phyloP scores from a whole-genome alignment of 1,140 invertebrate species.

The Drosophila ogumai region DNA sequence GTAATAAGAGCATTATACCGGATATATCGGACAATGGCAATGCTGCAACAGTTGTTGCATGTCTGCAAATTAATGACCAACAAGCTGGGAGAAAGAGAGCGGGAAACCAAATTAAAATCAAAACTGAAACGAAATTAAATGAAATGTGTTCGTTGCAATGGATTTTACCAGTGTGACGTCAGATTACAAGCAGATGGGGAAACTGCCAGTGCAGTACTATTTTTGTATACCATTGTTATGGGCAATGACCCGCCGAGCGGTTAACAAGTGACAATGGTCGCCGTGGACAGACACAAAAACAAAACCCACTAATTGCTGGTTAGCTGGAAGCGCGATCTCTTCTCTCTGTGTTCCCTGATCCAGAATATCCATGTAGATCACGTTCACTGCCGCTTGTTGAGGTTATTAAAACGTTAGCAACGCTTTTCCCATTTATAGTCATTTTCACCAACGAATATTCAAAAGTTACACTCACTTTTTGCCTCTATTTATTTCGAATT shows the following conservation, averaged over 20 bases:
- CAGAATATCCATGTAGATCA: conserved; percentile 19
- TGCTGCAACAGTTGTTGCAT: conserved; percentile 63
- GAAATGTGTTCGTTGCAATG: conserved; percentile 59
- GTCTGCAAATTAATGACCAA: conserved; percentile 73
- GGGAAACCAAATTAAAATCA: conserved; percentile 58
- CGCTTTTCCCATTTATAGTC: conserved; percentile 3
- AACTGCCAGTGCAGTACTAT: conserved; percentile 22
- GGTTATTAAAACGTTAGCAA: conserved; percentile 13
- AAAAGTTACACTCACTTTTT: conserved; percentile 7
- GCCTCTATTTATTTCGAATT: background rate
- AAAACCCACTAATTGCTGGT: conserved; percentile 43
- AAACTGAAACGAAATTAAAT: conserved; percentile 66
- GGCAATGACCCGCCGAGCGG: conserved; percentile 65
- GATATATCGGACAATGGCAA: conserved; percentile 45
- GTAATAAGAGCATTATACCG: conserved; percentile 39
- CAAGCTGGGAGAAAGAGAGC: conserved; percentile 19
- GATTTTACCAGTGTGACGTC: conserved; percentile 62
- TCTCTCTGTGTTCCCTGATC: conserved; percentile 12
- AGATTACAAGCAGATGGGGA: conserved; percentile 6
- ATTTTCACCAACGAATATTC: conserved; percentile 15
- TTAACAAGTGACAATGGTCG: conserved; percentile 59
- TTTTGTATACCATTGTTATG: conserved; percentile 31
- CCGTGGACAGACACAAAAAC: conserved; percentile 9
- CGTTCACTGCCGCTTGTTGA: conserved; percentile 7
- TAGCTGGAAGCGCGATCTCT: conserved; percentile 22